These are phyloP conservation scores for Drosophila longiperda DNA, from an alignment of 2,888 invertebrate genomes.

Conservation along the genomic window DNA sequence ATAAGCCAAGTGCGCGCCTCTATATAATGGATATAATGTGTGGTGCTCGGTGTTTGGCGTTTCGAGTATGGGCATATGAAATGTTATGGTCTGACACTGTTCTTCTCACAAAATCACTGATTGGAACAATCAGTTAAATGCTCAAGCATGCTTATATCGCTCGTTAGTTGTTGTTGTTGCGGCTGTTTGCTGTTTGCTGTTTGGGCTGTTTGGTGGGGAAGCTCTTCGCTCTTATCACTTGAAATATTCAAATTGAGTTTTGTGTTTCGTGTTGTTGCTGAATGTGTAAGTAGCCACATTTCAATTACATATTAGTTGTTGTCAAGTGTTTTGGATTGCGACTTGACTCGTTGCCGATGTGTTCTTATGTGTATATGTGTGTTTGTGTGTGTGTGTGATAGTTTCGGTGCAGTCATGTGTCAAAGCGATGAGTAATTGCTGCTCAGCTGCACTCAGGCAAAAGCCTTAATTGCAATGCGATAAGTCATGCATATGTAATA, in stretches of 20 bases:
- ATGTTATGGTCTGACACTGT: slow-evolving; percentile 62
- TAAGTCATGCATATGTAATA: slow-evolving; percentile 40
- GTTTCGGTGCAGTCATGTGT: slow-evolving; percentile 44
- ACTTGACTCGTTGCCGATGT: slow-evolving; percentile 3
- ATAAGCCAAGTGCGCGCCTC: slow-evolving; percentile 61
- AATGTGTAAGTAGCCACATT: slow-evolving; percentile 72
- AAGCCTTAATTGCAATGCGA: slow-evolving; percentile 60
- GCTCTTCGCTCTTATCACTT: slow-evolving; percentile 55
- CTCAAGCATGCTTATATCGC: slow-evolving; percentile 54
- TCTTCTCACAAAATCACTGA: slow-evolving; percentile 73
- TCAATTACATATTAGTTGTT: slow-evolving; percentile 65
- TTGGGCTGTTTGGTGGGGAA: slow-evolving; percentile 11
- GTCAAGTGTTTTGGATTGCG: slow-evolving; percentile 61
- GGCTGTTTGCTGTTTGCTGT: slow-evolving; percentile 27
- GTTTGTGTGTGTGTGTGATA: slow-evolving; percentile 20
- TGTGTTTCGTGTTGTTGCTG: slow-evolving; percentile 29
- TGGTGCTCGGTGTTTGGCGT: neutral
- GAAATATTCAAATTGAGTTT: slow-evolving; percentile 65
- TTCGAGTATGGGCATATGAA: slow-evolving; percentile 40
- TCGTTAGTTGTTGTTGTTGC: slow-evolving; percentile 27
- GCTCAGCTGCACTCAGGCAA: slow-evolving; percentile 35
- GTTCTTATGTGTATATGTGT: neutral
- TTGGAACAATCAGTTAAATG: slow-evolving; percentile 80
- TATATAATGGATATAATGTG: slow-evolving; percentile 8
- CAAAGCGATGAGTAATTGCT: slow-evolving; percentile 65